Base-by-base conservation (phyloP, 2,113 vertebrate genomes). In the Anolis sagrei region DNA sequence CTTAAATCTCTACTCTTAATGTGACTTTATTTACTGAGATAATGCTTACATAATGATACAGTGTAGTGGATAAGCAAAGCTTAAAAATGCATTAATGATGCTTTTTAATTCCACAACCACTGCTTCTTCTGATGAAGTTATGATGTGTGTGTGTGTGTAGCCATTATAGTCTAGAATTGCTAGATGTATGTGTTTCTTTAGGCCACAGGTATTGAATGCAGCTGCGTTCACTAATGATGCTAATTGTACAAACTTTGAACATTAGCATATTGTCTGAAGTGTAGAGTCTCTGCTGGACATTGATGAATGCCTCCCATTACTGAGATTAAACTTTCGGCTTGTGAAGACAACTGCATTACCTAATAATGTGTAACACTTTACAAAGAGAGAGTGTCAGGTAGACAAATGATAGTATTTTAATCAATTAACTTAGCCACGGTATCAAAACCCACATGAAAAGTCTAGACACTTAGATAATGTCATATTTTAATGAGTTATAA, bases 231-330 rank as follows among this genome's bases (percentile, higher is more conserved):
- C 39, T 87, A 86, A 86, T 92, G 92, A 86, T 32, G 66, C 48
- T 94, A 69, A 87, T 93, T 94, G 81, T 93, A 66, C 69, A 90
- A 90, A 73, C 80, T 87, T 93, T 92, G 91, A 64, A 88, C 86
- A 92, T 82, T 84, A 32, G 81, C 76, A 58, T 64, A 49, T 87
- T 91, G 72, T 90, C 87, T 93, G 88, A 79, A 92, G 82, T 32
- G 86, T 91, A 76, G 91, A 76, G 83, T 54, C 62, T 29, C 49
- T 1, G 14, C 44, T 87, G 72, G 84, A 89, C 90, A 84, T 81
- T 93, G 92, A 95, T 93, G 76, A 92, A 95, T 93, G 79, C 25
- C 84, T 34, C 76, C 91, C 87, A 88, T 92, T 94, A 94, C 68
- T 87, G 69, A 87, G 79, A 91, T 93, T 85, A 93, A 94, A 83